phyloP scores from a whole-genome alignment of 2,888 invertebrate genomes.

The Thera obeliscata region DNA sequence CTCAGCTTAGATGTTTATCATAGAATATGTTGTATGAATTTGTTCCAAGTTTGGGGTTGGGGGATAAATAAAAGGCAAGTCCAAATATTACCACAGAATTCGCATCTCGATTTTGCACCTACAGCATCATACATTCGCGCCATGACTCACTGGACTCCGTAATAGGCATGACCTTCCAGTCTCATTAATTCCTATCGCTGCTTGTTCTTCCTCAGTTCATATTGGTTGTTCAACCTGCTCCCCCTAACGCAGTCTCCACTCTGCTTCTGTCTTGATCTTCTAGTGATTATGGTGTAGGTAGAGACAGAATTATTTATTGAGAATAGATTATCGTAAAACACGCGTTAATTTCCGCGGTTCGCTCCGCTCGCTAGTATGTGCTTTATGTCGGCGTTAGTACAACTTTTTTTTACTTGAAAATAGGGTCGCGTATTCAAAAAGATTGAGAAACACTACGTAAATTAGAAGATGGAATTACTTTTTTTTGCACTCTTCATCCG shows the following conservation, averaged over 20 bases:
- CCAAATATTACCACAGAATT: neutral
- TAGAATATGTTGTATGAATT: no score
- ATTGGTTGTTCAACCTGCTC: neutral
- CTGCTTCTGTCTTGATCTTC: constrained; percentile 1
- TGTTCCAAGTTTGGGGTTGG: neutral
- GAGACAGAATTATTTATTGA: no score
- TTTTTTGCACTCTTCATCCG: no score
- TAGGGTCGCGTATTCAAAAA: no score
- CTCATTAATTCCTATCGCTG: constrained; percentile 27
- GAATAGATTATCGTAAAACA: no score
- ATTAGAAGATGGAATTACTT: no score
- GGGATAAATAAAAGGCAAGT: neutral
- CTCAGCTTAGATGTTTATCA: no score
- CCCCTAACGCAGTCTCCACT: neutral
- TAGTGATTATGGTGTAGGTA: neutral
- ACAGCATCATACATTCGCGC: neutral
- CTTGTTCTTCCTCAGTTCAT: constrained; percentile 25
- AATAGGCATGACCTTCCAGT: constrained; percentile 58
- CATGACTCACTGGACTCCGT: constrained; percentile 50
- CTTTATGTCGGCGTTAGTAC: no score
- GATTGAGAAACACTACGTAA: no score
- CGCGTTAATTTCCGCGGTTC: no score
- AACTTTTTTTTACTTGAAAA: no score
- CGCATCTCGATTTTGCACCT: neutral
- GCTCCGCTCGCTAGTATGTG: no score